These are phyloP conservation scores for Agrotis exclamationis DNA, from an alignment of 2,888 invertebrate genomes.

Conservation along the genomic window DNA sequence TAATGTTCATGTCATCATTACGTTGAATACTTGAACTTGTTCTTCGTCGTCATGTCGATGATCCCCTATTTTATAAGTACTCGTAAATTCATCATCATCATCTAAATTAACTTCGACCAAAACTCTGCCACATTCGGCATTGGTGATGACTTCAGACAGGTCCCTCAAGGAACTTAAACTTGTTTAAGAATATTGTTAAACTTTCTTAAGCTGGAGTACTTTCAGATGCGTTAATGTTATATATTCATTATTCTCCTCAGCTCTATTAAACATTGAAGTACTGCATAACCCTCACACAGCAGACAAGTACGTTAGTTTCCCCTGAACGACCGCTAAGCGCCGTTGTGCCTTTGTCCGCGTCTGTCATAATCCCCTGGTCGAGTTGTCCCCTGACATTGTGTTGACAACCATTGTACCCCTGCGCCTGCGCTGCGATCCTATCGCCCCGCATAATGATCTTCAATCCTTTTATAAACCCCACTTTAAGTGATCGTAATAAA, in stretches of 20 bases:
- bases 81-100: no score
- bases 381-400: slow-evolving; percentile 71
- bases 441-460: slow-evolving; percentile 67
- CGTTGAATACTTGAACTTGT: not conserved
- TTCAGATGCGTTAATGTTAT: slow-evolving; percentile 1
- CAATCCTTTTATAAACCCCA: slow-evolving; percentile 65
- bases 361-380: slow-evolving; percentile 70
- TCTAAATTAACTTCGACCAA: no score
- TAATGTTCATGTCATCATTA: not conserved
- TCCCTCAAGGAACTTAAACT: no score
- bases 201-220: not conserved
- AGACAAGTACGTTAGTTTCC: slow-evolving; percentile 29
- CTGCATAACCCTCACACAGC: slow-evolving; percentile 46
- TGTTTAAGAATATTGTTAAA: not conserved
- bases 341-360: slow-evolving; percentile 79
- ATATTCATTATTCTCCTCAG: slow-evolving; percentile 25
- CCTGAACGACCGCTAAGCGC: slow-evolving; percentile 73
- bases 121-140: no score
- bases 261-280: slow-evolving; percentile 30
- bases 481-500: slow-evolving; percentile 55
- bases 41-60: no score
- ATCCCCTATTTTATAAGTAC: no score
- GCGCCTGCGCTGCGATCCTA: slow-evolving; percentile 70
- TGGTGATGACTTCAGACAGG: no score
- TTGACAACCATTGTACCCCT: slow-evolving; percentile 82